These are phyloP conservation scores for Lontra canadensis DNA, from an alignment of 2,113 vertebrate species.

Conservation along the genomic window DNA sequence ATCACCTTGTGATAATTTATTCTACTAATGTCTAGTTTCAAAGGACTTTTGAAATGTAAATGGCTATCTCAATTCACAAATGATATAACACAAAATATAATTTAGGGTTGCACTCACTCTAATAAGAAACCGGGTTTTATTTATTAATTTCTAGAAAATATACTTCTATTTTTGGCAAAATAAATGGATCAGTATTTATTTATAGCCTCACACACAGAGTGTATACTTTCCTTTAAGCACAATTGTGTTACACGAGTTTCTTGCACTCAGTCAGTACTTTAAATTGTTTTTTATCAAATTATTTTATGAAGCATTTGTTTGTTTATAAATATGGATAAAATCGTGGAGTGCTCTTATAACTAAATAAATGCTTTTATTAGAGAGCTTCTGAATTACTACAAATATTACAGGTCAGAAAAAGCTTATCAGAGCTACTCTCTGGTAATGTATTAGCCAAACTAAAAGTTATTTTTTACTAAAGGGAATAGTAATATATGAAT, in stretches of 20 bases:
- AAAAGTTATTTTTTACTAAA: constrained; percentile 32
- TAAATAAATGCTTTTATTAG: neutral
- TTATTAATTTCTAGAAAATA: constrained; percentile 46
- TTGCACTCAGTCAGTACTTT: neutral
- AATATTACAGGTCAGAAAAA: neutral
- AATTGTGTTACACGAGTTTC: neutral
- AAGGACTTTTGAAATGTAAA: constrained; percentile 33
- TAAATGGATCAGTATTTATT: neutral
- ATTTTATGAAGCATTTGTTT: neutral
- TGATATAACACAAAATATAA: constrained; percentile 27
- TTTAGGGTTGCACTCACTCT: neutral
- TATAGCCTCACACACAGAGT: neutral
- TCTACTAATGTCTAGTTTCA: neutral
- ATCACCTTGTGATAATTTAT: constrained; percentile 10
- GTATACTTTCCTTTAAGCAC: neutral
- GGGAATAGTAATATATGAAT: too few relatives aligned
- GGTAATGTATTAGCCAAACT: neutral
- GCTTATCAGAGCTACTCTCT: neutral
- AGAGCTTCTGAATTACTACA: neutral
- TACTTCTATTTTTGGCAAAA: constrained; percentile 1
- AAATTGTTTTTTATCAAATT: neutral
- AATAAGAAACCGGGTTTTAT: constrained; percentile 28
- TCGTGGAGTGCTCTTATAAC: neutral
- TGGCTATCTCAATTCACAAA: neutral
- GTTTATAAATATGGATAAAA: neutral